Percentiles rank a stretch among this genome's conserved stretches.
phyloP scores from a whole-genome alignment of 2,113 vertebrate species.

The Leptocoma aspasia region DNA sequence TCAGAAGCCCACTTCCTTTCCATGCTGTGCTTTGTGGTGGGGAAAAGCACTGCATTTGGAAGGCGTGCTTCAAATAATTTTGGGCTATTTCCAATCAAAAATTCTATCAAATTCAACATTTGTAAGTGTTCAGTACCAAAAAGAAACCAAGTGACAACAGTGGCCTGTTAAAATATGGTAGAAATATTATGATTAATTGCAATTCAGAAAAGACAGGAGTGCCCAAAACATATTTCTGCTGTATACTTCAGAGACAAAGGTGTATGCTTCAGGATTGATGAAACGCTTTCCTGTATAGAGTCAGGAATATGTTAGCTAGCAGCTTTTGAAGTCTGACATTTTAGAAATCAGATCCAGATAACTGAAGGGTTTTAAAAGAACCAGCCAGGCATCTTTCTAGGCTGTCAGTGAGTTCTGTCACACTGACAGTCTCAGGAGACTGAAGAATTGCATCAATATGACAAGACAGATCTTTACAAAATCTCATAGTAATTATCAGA shows the following conservation, averaged over 20 bases:
- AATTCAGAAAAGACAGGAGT: background rate
- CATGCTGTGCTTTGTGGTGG: background rate
- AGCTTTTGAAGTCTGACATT: background rate
- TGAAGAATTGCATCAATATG: background rate
- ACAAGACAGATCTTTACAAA: background rate
- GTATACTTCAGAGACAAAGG: background rate
- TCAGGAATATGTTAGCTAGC: background rate
- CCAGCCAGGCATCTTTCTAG: background rate
- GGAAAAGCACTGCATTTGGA: background rate
- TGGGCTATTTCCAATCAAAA: background rate
- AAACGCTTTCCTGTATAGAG: background rate
- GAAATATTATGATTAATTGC: background rate
- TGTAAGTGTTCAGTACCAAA: background rate
- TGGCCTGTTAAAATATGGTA: background rate
- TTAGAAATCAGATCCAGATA: slow-evolving; percentile 5
- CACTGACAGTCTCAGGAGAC: background rate
- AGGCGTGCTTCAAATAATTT: background rate
- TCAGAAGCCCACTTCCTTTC: background rate
- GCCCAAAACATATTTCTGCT: background rate
- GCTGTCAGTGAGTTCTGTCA: background rate
- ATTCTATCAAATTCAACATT: background rate
- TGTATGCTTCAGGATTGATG: background rate
- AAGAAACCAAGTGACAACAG: background rate
- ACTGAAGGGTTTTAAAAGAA: slow-evolving; percentile 5
- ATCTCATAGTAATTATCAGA: background rate